Evolutionary conservation across 2,113 vertebrate genomes (phyloP), one percentile per base, ranked within the genome.

Genomic region (Atherinomorus stipes): DNA sequence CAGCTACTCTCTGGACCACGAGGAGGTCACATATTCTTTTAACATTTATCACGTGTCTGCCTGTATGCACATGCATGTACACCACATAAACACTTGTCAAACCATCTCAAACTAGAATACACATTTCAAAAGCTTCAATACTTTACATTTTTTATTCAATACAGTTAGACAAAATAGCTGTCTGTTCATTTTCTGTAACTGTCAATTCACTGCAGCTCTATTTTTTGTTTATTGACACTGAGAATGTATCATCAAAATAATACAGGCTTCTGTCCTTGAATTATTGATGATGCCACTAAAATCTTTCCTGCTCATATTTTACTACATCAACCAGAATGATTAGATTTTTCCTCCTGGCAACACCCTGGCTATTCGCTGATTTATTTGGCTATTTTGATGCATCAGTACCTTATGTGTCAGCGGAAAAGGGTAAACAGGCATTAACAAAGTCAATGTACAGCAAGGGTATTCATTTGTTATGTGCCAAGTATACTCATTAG

Each of bases 251-350:
- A 57, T 45, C 12, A 38, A 45, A 68, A 44, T 7, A 23, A 52
- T 42, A 54, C 60, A 66, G 25, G 51, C 44, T 51, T 40, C 54
- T 62, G 50, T 63, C 26, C 23, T 47, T 22, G 45, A 67, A 74
- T 74, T 71, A 81, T 68, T 74, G 65, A 78, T 64, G 66, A 54
- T 44, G 52, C 64, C 58, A 64, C 81, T 67, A 68, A 77, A 68
- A 58, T 25, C 61, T 69, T 44, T 31, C 45, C 21, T 4, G 40
- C 40, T 71, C 38, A 74, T 74, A 67, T 69, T 63, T 70, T 51
- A 21, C 44, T 28, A 31, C 26, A 52, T 65, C 52, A 66, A 6
- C 64, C 23, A 4, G 60, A 50, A 15, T 61, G 62, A 64, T 28
- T 19, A 25, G 34, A 60, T 40, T 69, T 44, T 75, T 58, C 37